phyloP scores from a whole-genome alignment of 2,797 vertebrate genomes.

The Pipistrellus pygmaeus region DNA sequence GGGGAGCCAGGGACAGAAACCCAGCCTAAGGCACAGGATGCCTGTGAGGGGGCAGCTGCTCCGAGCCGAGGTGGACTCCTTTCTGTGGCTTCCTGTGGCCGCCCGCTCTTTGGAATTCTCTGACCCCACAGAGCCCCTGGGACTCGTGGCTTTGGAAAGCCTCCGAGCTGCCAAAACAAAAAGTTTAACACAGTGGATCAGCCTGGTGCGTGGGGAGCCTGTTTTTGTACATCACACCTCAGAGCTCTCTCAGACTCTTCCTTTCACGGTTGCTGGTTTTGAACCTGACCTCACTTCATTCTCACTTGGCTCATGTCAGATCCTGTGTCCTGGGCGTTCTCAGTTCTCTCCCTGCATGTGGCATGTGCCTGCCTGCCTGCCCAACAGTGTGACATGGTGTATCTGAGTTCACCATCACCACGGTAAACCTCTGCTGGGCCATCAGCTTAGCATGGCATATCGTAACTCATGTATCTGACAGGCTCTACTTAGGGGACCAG shows the following conservation, averaged over 20 bases:
- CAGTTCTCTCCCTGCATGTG: background rate
- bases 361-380: background rate
- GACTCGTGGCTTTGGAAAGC: background rate
- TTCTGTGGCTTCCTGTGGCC: conserved; percentile 82
- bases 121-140: conserved; percentile 39
- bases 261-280: background rate
- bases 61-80: conserved; percentile 18
- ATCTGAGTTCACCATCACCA: background rate
- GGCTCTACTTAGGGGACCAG: background rate
- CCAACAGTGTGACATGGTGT: background rate
- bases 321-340: background rate
- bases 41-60: conserved; percentile 72
- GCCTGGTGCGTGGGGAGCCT: background rate
- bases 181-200: background rate
- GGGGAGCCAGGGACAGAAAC: conserved; percentile 70
- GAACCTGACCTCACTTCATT: background rate
- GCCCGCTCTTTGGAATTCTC: conserved; percentile 73
- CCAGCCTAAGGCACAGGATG: conserved; percentile 78
- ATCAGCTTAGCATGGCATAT: background rate
- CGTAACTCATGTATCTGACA: background rate
- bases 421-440: background rate
- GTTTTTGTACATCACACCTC: background rate
- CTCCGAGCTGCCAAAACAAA: background rate
- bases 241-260: background rate
- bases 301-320: background rate